phyloP scores from a whole-genome alignment of 1,140 invertebrate species.

The Platyura marginata region DNA sequence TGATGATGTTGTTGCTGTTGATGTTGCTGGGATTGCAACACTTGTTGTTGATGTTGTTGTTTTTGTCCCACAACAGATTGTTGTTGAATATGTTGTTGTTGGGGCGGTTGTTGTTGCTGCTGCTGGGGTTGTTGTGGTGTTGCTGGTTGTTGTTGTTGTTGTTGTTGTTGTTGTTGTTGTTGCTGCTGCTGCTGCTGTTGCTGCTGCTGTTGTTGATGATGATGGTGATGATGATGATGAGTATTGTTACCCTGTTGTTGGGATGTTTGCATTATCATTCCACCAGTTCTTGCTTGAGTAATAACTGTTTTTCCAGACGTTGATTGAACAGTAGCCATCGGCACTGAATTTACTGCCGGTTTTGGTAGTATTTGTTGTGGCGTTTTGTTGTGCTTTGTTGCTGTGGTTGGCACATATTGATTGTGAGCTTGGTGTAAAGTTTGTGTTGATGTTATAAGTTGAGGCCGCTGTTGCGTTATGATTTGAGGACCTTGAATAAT shows the following conservation, averaged over 20 bases:
- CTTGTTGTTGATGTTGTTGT: neutral
- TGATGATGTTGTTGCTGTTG: neutral
- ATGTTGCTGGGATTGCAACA: too few species aligned
- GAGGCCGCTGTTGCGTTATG: neutral
- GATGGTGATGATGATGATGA: too few species aligned
- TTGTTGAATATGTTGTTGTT: neutral
- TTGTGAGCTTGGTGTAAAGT: neutral
- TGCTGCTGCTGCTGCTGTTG: slow-evolving; percentile 1
- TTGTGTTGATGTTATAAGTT: slow-evolving; percentile 1
- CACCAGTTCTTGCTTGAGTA: slow-evolving; percentile 3
- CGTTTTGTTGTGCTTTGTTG: neutral
- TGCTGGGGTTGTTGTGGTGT: slow-evolving; percentile 4
- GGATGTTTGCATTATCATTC: neutral
- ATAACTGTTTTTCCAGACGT: slow-evolving; percentile 1
- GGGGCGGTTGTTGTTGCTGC: slow-evolving; percentile 6
- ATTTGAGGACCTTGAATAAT: neutral
- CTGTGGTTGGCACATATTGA: neutral
- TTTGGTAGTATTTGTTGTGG: slow-evolving; percentile 4
- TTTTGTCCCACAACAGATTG: neutral
- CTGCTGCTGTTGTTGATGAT: slow-evolving; percentile 1
- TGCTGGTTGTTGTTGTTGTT: neutral
- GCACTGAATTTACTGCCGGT: neutral
- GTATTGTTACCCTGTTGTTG: too few species aligned
- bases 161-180: slow-evolving; percentile 11
- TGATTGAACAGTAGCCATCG: neutral